Evolutionary conservation across 2,113 vertebrate species (phyloP), one percentile per base, ranked within the genome.

Genomic region (Vidua macroura): DNA sequence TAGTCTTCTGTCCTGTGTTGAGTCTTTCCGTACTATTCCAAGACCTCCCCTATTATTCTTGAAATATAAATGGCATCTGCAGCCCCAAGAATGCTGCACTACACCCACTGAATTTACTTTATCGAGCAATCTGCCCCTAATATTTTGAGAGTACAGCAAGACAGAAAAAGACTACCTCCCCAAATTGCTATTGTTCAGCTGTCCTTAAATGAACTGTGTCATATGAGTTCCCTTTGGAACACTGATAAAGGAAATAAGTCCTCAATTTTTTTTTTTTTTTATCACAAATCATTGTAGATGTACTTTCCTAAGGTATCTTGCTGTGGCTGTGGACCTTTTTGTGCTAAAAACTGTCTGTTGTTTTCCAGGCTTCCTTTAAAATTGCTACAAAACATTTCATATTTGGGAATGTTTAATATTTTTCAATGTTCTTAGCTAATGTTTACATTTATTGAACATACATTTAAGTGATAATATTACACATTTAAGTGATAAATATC

Each of bases 101-200:
- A 88, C 62, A 41, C 69, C 88, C 56, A 78, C 80, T 72, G 64
- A 83, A 84, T 88, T 86, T 92, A 55, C 73, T 86, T 88, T 91
- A 83, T 86, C 76, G 70, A 75, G 22, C 56, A 68, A 51, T 66
- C 55, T 86, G 44, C 43, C 44, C 51, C 48, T 83, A 88, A 56
- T 90, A 48, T 72, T 93, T 83, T 75, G 68, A 93, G 85, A 83
- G 18, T 88, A 10, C 27, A 70, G 52, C 35, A 83, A 63, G 48
- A 59, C 39, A 52, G 33, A 51, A 59, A 70, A 60, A 51, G 24
- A 39, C 52, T 86, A 4, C 48, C 60, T 92, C 35, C 60, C 48
- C 6, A 9, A 37, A 63, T 5, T 63, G 19, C 66, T 72, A 19
- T 82, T 75, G 43, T 78, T 23, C 21, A 74, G 22, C 60, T 90